These are phyloP conservation scores for Blennius ocellaris DNA, from an alignment of 2,113 vertebrate genomes.

Conservation along the genomic window DNA sequence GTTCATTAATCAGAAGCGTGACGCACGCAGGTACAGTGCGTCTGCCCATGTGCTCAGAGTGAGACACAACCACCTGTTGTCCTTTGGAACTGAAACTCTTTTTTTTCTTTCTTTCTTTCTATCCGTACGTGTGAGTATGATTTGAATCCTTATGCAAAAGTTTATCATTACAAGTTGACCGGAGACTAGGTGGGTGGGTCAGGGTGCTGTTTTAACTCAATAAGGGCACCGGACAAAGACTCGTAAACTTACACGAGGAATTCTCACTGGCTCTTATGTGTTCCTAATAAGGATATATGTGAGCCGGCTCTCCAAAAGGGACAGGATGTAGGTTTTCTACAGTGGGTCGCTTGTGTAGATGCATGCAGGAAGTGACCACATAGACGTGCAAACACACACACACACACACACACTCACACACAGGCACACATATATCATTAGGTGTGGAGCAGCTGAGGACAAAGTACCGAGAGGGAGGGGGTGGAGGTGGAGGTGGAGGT, in stretches of 20 bases:
- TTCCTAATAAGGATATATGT: conserved; percentile 77
- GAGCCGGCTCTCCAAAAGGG: conserved; percentile 42
- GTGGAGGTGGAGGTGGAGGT: neutral
- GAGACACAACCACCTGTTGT: neutral
- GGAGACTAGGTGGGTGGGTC: conserved; percentile 40
- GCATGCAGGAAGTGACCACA: conserved; percentile 65
- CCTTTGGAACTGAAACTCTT: neutral
- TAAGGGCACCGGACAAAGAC: conserved; percentile 68
- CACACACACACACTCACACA: neutral
- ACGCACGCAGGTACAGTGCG: neutral
- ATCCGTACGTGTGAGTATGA: neutral
- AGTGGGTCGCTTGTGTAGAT: conserved; percentile 29
- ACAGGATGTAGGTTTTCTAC: conserved; percentile 60
- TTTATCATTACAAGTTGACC: conserved; percentile 15
- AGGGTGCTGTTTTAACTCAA: conserved; percentile 61
- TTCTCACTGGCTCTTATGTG: conserved; percentile 57
- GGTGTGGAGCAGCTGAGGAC: conserved; percentile 22
- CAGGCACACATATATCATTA: neutral
- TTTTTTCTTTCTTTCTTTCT: neutral
- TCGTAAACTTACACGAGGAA: conserved; percentile 63
- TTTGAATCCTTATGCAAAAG: neutral
- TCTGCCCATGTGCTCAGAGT: neutral
- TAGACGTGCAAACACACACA: conserved; percentile 30
- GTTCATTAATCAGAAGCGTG: neutral
- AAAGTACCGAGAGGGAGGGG: neutral